Evolutionary conservation across 2,113 vertebrate species (phyloP).

Genomic region (Xenopus laevis): DNA sequence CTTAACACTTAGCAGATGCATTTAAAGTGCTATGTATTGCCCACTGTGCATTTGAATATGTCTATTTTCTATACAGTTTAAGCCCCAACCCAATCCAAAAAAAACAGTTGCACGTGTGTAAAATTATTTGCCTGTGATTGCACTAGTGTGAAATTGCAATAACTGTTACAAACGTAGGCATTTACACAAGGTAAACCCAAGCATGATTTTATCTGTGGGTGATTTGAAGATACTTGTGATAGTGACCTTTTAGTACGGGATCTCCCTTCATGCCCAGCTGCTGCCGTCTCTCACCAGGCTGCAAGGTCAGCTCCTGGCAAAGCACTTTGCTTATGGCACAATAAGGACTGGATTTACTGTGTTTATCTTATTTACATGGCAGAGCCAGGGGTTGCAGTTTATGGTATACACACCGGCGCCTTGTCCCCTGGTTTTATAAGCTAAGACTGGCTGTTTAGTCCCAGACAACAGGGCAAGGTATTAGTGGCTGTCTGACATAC

Average conservation of each 20-base stretch:
- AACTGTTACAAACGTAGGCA: too few species aligned
- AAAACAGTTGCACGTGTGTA: neutral
- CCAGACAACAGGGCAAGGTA: slow-evolving; percentile 24
- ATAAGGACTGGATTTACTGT: slow-evolving; percentile 3
- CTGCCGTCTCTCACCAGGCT: slow-evolving; percentile 12
- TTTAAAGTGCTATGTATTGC: too few species aligned
- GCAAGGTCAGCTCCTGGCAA: slow-evolving; percentile 28
- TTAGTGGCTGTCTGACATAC: slow-evolving; percentile 28
- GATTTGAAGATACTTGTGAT: slow-evolving; percentile 16
- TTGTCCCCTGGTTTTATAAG: slow-evolving; percentile 12
- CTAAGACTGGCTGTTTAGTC: slow-evolving; percentile 5
- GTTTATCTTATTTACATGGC: slow-evolving; percentile 23
- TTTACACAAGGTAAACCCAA: too few species aligned
- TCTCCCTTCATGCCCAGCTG: slow-evolving; percentile 19
- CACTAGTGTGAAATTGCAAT: neutral
- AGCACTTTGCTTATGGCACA: slow-evolving; percentile 1
- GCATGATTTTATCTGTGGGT: neutral
- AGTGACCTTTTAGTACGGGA: slow-evolving; percentile 32
- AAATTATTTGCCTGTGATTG: neutral
- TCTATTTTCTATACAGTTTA: too few species aligned
- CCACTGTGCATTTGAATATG: too few species aligned
- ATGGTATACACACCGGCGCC: slow-evolving; percentile 40
- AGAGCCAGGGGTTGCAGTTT: neutral
- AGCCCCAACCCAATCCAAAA: too few species aligned
- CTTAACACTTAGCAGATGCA: too few species aligned